Percentiles rank a stretch among this genome's conserved stretches.
Evolutionary conservation across 2,888 invertebrate species (phyloP).

Genomic region (Cryptocephalus primarius): DNA sequence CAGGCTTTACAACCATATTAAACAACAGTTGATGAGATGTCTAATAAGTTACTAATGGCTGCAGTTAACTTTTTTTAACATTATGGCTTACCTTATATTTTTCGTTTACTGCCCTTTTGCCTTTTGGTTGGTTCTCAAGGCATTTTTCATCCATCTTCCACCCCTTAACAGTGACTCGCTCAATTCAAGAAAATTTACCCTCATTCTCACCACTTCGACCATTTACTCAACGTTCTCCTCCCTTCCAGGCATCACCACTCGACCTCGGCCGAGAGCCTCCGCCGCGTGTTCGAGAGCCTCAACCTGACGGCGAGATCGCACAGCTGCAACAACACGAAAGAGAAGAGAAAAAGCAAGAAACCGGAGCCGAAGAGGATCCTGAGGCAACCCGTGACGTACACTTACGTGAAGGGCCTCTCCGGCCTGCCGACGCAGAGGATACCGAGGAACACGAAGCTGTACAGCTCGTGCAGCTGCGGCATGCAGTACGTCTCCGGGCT

Average conservation of each 20-base stretch:
- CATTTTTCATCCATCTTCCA: no score
- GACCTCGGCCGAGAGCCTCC: slow-evolving; percentile 49
- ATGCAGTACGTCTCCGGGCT: slow-evolving; percentile 30
- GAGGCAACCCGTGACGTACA: slow-evolving; percentile 66
- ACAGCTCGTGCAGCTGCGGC: slow-evolving; percentile 27
- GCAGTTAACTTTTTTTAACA: no score
- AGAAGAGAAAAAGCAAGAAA: slow-evolving; percentile 43
- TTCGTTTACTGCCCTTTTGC: no score
- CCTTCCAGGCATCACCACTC: slow-evolving; percentile 34
- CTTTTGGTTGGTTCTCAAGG: no score
- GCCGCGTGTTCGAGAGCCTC: slow-evolving; percentile 62
- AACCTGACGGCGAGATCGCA: slow-evolving; percentile 51
- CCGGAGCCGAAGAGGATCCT: slow-evolving; percentile 63
- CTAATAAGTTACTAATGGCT: no score
- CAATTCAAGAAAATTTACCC: no score
- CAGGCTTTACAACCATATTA: no score
- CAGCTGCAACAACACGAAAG: slow-evolving; percentile 45
- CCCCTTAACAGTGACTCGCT: no score
- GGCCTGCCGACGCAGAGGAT: slow-evolving; percentile 74
- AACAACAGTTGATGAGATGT: no score
- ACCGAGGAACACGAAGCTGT: slow-evolving; percentile 42
- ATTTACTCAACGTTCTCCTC: no score
- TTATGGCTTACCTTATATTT: no score
- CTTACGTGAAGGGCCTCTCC: slow-evolving; percentile 69
- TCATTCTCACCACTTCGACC: no score